Evolutionary conservation across 2,888 invertebrate genomes (phyloP), one percentile per base, ranked within the genome.

Genomic region (Eledone cirrhosa): DNA sequence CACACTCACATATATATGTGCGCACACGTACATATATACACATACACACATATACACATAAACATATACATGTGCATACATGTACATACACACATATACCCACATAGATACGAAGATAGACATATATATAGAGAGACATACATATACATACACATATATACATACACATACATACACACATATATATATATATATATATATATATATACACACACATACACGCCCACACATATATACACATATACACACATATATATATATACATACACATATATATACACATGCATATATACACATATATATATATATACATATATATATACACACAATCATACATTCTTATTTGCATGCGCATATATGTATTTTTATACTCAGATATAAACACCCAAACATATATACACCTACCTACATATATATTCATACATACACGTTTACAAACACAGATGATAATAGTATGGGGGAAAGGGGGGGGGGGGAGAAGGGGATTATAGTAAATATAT

Each of bases 81-180:
- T 63, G 63, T 24, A 11, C 22, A 13, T 24, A 53, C 2, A 5
- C n/a, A 53, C 2, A 53, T 53, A 3, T 53, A 5, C n/a, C 19
- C n/a, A 53, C n/a, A 53, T 53, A 53, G 19, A 53, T 3, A 53
- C n/a, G n/a, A 22, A 53, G n/a, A n/a, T n/a, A n/a, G n/a, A n/a
- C n/a, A n/a, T n/a, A n/a, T n/a, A n/a, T n/a, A n/a, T n/a, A n/a
- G n/a, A n/a, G n/a, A n/a, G n/a, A n/a, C n/a, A n/a, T n/a, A n/a
- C n/a, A n/a, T n/a, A n/a, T n/a, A n/a, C n/a, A 53, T 53, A 53
- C 5, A 53, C n/a, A 5, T 53, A 53, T 53, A 53, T 53, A 53
- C n/a, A 53, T 53, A 53, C n/a, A 53, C n/a, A 53, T 53, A 53
- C n/a, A 53, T 53, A 53, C n/a, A 53, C n/a, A 53, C n/a, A 53